These are phyloP conservation scores for Myrmecophaga tridactyla DNA, from an alignment of 2,113 vertebrate species.

Conservation along the genomic window DNA sequence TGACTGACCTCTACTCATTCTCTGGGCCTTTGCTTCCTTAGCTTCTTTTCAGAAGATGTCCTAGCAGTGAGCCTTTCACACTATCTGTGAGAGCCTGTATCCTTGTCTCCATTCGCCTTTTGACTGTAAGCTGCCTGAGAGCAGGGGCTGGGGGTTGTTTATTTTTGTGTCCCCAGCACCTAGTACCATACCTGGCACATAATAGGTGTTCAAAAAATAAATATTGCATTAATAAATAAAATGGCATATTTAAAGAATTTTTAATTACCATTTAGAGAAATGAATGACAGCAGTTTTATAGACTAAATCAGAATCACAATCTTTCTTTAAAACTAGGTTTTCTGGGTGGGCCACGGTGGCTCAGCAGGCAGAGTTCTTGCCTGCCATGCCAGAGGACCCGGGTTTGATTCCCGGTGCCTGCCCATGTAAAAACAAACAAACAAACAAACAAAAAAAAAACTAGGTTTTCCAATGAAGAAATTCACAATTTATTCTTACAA, in stretches of 20 bases:
- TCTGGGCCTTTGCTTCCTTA: neutral
- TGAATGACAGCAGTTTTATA: neutral
- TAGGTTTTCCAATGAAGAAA: slow-evolving; percentile 6
- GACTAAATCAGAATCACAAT: neutral
- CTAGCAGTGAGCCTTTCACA: neutral
- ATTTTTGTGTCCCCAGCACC: neutral
- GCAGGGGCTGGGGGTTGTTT: neutral
- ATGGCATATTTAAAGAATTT: neutral
- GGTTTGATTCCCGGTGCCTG: no score
- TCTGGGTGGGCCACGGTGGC: no score
- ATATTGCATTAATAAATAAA: neutral
- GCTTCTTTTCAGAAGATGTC: neutral
- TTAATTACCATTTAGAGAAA: neutral
- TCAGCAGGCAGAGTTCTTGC: no score
- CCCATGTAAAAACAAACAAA: no score
- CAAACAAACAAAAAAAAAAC: no score
- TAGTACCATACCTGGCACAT: neutral
- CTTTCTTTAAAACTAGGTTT: slow-evolving; percentile 9
- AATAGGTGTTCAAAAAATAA: neutral
- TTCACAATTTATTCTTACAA: neutral
- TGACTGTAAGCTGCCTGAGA: neutral
- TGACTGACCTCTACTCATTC: neutral
- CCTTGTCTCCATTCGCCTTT: neutral
- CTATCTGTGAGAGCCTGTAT: neutral
- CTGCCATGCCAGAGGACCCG: no score